Base-by-base conservation (phyloP, 1,140 invertebrate genomes). In the Archivesica marissinica region DNA sequence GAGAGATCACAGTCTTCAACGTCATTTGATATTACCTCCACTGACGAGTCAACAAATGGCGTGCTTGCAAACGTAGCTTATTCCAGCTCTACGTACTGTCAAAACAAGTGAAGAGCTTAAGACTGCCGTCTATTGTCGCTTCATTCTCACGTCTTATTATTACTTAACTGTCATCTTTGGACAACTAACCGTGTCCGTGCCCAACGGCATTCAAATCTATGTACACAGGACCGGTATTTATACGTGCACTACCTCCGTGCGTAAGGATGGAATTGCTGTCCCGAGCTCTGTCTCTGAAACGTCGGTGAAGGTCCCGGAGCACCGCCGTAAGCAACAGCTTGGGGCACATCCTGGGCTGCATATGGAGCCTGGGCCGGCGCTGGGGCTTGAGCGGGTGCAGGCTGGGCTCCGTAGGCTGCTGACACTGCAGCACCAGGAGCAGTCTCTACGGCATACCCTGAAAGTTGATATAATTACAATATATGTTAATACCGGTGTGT, bases 181-280 rank as follows among this genome's bases (percentile, higher is more conserved):
- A n/a, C n/a, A n/a, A n/a, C n/a, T n/a, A n/a, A n/a, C n/a, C n/a
- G n/a, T n/a, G n/a, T n/a, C n/a, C n/a, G n/a, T n/a, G n/a, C n/a
- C n/a, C n/a, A n/a, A n/a, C 20, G 30, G 28, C 38, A 35, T 44
- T 25, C 41, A 44, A 70, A 17, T 70, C 23, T 47, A 72, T 72
- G 41, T 72, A 47, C 68, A 72, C 11, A 33, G 2, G 2, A 2
- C 7, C 25, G 7, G 41, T 17, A 47, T 47, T 33, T 20, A 7
- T 41, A 0, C 20, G 20, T 44, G 17, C 56, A 59, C 70, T 83
- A 83, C 68, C 80, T 83, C 33, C 80, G 11, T 20, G 64, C 79
- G 50, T 85, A 85, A 38, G 82, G 82, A 52, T 85, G 82, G 59
- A 50, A 85, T 20, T 50, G 35, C 44, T 85, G 82, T 13, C 56